phyloP scores from a whole-genome alignment of 2,797 vertebrate genomes.

The Eurystomus glaucurus region DNA sequence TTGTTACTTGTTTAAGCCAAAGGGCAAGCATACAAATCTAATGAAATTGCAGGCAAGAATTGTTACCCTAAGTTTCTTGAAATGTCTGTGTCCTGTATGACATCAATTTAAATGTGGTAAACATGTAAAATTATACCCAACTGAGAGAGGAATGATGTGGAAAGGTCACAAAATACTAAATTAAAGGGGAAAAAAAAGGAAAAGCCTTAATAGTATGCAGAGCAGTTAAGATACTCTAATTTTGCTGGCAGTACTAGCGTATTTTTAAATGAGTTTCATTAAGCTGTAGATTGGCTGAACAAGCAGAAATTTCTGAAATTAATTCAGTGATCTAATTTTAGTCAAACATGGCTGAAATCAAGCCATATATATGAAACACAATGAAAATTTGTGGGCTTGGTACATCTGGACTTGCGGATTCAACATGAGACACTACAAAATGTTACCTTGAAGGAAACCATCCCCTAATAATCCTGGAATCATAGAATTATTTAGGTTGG shows the following conservation, averaged over 20 bases:
- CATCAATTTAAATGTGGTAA: background rate
- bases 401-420: background rate
- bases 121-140: background rate
- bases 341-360: background rate
- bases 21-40: background rate
- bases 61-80: background rate
- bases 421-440: background rate
- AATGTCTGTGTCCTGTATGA: background rate
- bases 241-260: background rate
- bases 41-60: background rate
- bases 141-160: background rate
- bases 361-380: background rate
- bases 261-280: background rate
- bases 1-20: background rate
- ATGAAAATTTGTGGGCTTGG: background rate
- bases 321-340: slow-evolving; percentile 10
- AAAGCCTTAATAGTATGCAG: background rate
- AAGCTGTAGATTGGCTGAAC: background rate
- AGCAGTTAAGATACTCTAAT: background rate
- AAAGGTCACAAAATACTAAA: background rate
- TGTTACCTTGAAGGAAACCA: background rate
- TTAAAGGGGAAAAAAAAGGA: background rate
- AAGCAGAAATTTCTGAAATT: slow-evolving; percentile 14
- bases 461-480: background rate
- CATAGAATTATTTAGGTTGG: background rate